Percentiles rank a stretch among this genome's conserved stretches.
Conservation (phyloP, 2,113 vertebrate species). For the Campylomormyrus tamandua region DNA sequence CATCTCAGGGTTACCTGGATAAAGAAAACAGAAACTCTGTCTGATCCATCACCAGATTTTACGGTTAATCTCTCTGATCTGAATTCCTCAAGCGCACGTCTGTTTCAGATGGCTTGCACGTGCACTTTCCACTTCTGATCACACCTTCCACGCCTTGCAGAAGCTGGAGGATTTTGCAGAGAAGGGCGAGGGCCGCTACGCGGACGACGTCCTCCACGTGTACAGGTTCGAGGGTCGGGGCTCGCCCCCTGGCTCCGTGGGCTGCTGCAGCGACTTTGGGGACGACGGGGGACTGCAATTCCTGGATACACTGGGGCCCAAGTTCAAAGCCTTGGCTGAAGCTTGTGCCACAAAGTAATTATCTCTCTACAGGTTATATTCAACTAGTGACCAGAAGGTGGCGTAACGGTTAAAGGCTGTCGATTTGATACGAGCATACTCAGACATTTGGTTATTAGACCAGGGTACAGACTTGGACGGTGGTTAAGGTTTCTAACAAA, state of each 20-base stretch:
- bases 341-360: slow-evolving; percentile 62
- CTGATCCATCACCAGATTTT: not conserved
- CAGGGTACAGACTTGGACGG: not conserved
- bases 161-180: slow-evolving; percentile 37
- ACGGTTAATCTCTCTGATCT: not conserved
- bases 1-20: not conserved
- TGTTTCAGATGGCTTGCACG: not conserved
- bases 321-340: slow-evolving; percentile 79
- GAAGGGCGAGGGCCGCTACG: slow-evolving; percentile 45
- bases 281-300: slow-evolving; percentile 71
- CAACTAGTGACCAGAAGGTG: not conserved
- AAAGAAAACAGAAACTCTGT: not conserved
- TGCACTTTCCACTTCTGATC: not conserved
- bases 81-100: not conserved
- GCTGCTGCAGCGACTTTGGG: slow-evolving; percentile 75
- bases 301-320: slow-evolving; percentile 79
- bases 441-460: not conserved
- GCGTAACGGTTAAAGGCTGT: not conserved
- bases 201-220: slow-evolving; percentile 67
- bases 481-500: not conserved
- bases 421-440: not conserved
- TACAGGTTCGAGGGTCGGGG: slow-evolving; percentile 81
- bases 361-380: not conserved
- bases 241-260: slow-evolving; percentile 75
- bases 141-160: slow-evolving; percentile 27